phyloP scores from a whole-genome alignment of 2,113 vertebrate species.

The Pyrgilauda ruficollis region DNA sequence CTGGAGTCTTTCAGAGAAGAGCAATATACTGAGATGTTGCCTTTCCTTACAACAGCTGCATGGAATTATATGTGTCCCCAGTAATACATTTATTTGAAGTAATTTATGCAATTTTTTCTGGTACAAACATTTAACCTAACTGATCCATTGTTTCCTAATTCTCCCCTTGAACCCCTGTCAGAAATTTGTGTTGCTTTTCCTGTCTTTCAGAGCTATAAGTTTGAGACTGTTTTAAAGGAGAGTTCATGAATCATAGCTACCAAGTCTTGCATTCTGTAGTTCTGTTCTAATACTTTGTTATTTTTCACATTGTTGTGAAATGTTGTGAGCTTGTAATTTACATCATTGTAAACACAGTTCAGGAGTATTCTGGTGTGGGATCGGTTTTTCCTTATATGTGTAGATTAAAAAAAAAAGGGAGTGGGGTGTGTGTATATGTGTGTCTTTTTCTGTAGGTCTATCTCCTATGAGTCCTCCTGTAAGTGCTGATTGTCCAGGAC shows the following conservation, averaged over 20 bases:
- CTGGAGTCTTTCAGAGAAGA: neutral
- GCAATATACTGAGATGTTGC: neutral
- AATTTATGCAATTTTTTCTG: neutral
- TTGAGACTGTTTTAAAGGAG: neutral
- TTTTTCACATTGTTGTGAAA: neutral
- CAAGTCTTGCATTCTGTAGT: neutral
- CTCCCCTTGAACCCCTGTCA: neutral
- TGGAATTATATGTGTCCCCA: neutral
- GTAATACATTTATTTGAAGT: neutral
- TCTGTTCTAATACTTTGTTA: neutral
- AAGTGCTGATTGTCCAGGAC: neutral
- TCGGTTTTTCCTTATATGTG: neutral
- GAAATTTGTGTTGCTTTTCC: neutral
- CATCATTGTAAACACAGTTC: neutral
- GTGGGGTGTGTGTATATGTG: fast-evolving
- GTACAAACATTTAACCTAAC: neutral
- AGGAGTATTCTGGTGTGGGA: neutral
- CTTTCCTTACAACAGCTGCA: neutral
- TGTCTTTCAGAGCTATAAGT: neutral
- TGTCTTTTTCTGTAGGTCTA: neutral
- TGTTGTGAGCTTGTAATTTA: neutral
- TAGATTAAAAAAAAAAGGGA: neutral
- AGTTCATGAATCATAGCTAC: neutral
- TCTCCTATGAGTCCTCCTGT: neutral
- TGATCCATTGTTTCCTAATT: neutral